Conservation (phyloP, 2,888 invertebrate genomes). For the Agrochola lota region DNA sequence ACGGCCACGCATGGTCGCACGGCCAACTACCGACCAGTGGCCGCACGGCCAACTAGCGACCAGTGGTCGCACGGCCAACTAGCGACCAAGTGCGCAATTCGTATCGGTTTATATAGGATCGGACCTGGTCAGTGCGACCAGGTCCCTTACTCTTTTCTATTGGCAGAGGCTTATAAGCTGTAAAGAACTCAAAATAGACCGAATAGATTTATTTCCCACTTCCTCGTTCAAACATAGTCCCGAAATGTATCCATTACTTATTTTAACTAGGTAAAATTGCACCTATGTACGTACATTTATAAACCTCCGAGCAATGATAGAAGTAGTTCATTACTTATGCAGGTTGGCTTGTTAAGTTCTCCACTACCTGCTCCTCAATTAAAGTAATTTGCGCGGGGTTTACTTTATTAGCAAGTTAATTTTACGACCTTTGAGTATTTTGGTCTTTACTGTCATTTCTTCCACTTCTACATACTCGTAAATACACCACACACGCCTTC, state of each 20-base stretch:
- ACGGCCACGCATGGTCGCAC: no score
- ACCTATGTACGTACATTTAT: conserved; percentile 14
- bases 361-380: conserved; percentile 25
- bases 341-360: conserved; percentile 22
- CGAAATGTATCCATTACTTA: conserved; percentile 8
- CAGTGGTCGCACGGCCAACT: no score
- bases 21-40: no score
- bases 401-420: conserved; percentile 21
- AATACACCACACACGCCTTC: background rate
- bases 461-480: background rate
- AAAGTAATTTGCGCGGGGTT: conserved; percentile 33
- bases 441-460: no score
- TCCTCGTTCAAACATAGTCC: background rate
- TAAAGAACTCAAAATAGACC: no score
- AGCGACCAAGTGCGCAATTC: no score
- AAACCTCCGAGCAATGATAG: conserved; percentile 23
- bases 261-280: conserved; percentile 13
- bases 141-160: background rate
- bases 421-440: conserved; percentile 8
- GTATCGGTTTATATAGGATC: no score
- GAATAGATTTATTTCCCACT: background rate
- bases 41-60: no score
- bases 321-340: conserved; percentile 45
- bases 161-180: background rate
- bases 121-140: no score